phyloP scores from a whole-genome alignment of 2,888 invertebrate genomes.

The Polyommatus iphigenia region DNA sequence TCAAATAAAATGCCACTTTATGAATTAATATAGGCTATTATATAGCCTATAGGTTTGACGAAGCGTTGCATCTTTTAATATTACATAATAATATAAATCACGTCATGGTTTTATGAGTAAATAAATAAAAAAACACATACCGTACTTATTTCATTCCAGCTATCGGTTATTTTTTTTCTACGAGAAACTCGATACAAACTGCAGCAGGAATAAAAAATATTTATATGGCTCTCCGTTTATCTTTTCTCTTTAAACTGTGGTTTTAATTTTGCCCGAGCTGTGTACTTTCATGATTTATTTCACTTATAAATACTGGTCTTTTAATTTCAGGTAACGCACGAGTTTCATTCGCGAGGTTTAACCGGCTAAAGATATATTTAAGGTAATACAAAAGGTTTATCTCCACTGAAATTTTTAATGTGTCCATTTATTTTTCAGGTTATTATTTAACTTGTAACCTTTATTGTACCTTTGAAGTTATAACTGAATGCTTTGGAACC shows the following conservation, averaged over 20 bases:
- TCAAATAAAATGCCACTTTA: no score
- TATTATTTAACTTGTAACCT: neutral
- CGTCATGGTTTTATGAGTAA: neutral
- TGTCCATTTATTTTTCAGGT: neutral
- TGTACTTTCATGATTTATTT: slow-evolving; percentile 26
- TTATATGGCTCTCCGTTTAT: neutral
- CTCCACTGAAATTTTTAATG: neutral
- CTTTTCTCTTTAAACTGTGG: slow-evolving; percentile 22
- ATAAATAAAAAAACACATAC: no score
- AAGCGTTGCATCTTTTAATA: no score
- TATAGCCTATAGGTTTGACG: no score
- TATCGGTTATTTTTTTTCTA: neutral
- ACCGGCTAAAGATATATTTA: slow-evolving; percentile 18
- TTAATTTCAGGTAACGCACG: slow-evolving; percentile 27
- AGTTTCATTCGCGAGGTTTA: slow-evolving; percentile 13
- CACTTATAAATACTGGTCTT: slow-evolving; percentile 28
- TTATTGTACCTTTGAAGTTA: neutral
- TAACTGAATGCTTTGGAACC: neutral
- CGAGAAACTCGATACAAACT: neutral
- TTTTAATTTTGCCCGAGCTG: slow-evolving; percentile 12
- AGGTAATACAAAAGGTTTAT: slow-evolving; percentile 8
- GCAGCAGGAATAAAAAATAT: neutral
- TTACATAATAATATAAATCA: neutral
- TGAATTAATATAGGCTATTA: no score
- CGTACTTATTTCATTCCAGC: neutral